Conservation (phyloP, 53 echinoderm and acorn worm species). For the Arbacia lixula region DNA sequence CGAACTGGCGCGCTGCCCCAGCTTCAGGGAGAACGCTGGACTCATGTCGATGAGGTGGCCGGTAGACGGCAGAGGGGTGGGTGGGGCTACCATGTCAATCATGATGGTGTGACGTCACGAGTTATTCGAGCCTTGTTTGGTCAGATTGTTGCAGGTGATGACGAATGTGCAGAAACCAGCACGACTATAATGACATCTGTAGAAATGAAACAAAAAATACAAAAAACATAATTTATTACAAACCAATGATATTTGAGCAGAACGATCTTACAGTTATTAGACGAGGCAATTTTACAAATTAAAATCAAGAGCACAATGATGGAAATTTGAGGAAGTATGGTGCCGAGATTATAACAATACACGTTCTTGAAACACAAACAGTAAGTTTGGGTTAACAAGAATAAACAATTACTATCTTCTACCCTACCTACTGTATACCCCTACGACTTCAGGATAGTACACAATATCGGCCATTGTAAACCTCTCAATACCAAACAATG, state of each 20-base stretch:
- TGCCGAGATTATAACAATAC: too few species aligned
- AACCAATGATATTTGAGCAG: neutral
- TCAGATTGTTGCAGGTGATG: conserved; percentile 39
- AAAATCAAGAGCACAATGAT: too few species aligned
- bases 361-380: too few species aligned
- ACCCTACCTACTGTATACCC: too few species aligned
- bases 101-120: conserved; percentile 23
- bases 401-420: too few species aligned
- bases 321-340: too few species aligned
- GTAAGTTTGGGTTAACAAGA: too few species aligned
- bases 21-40: conserved; percentile 14
- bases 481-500: too few species aligned
- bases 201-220: neutral
- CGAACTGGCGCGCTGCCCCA: neutral
- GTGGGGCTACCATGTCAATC: conserved; percentile 50
- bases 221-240: neutral
- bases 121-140: conserved; percentile 1
- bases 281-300: too few species aligned
- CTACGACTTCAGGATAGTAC: too few species aligned
- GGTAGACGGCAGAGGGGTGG: conserved; percentile 28
- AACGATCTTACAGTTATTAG: too few species aligned
- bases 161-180: neutral
- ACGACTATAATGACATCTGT: conserved; percentile 12
- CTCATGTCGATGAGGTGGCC: conserved; percentile 5
- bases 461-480: too few species aligned